Evolutionary conservation across 2,113 vertebrate species (phyloP), one percentile per base, ranked within the genome.

Genomic region (Vireo altiloquus): DNA sequence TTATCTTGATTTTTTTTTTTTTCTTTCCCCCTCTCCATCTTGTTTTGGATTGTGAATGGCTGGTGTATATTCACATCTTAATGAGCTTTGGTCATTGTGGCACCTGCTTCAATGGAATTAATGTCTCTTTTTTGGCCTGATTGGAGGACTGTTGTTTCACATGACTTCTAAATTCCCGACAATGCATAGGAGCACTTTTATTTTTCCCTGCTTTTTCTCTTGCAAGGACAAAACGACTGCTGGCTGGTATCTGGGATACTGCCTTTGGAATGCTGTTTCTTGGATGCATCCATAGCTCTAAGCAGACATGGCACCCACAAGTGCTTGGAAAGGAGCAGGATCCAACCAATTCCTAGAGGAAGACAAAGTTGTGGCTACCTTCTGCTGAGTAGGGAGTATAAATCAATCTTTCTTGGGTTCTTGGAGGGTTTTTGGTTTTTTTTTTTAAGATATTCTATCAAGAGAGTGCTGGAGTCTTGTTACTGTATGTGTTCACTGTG

Each of bases 141-240:
- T 39, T 47, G 85, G 44, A 95, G 78, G 86, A 92, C 92, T 86
- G 0, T 31, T 54, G 4, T 90, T 94, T 94, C 91, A 64, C 42
- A 2, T 6, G 66, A 93, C 77, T 94, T 95, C 63, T 42, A 4
- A 78, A 93, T 92, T 88, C 75, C 96, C 66, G 27, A 8, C 63
- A 75, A 90, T 86, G 95, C 95, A 91, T 93, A 95, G 92, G 78
- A 95, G 96, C 96, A 97, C 96, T 94, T 96, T 97, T 60, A 76
- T 95, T 93, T 77, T 31, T 15, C 82, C 82, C 70, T 87, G 71
- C 79, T 85, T 82, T 94, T 79, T 71, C 57, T 93, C 68, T 79
- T 50, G 31, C 81, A 46, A 93, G 76, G 66, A 56, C 39, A 54
- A 57, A 66, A 33, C 1, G 37, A 57, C 68, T 20, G 4, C 30